Conservation (phyloP, 2,797 vertebrate genomes). For the Spinus pinus region DNA sequence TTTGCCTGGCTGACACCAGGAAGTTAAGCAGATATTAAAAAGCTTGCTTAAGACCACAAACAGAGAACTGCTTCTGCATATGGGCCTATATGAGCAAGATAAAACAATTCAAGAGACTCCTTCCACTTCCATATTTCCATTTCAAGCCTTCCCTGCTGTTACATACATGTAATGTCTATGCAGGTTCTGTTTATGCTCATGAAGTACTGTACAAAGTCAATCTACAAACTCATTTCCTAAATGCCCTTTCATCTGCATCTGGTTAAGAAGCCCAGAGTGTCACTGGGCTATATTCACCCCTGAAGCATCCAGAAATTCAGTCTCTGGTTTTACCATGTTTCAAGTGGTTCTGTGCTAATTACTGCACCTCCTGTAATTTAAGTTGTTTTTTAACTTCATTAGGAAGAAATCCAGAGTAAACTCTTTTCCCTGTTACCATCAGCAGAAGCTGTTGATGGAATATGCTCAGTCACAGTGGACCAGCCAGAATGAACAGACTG, state of each 20-base stretch:
- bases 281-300: not conserved
- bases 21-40: not conserved
- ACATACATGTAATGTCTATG: accelerated
- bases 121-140: not conserved
- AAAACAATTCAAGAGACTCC: not conserved
- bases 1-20: not conserved
- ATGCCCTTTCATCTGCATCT: not conserved
- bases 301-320: not conserved
- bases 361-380: not conserved
- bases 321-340: not conserved
- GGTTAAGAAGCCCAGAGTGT: not conserved
- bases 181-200: not conserved
- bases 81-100: not conserved
- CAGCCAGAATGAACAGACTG: conserved; percentile 10
- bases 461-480: not conserved
- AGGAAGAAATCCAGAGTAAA: conserved; percentile 12
- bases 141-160: not conserved
- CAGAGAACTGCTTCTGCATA: not conserved
- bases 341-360: not conserved
- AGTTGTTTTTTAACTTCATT: not conserved
- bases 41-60: not conserved
- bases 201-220: not conserved
- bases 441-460: not conserved
- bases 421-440: not conserved
- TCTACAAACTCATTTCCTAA: not conserved